Evolutionary conservation across 1,140 invertebrate species (phyloP).

Genomic region (Calliopsis andreniformis): DNA sequence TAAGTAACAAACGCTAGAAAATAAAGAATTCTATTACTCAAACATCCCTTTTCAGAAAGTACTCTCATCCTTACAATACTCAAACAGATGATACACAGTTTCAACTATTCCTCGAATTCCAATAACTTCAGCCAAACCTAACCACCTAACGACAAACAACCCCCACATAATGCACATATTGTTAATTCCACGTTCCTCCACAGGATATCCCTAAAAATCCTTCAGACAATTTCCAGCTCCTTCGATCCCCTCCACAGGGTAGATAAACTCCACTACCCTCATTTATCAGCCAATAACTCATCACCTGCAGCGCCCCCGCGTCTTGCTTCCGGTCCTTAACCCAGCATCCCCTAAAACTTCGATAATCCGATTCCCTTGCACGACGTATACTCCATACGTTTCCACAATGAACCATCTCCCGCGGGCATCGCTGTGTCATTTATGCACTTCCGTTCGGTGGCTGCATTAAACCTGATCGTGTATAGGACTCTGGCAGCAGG

Average conservation of each 20-base stretch:
- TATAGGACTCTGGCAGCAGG: neutral
- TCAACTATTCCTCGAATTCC: too few species aligned
- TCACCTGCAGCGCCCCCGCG: neutral
- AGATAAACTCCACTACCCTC: too few species aligned
- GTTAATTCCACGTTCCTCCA: neutral
- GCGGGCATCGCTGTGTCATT: constrained; percentile 37
- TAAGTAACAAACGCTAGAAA: too few species aligned
- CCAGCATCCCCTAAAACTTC: neutral
- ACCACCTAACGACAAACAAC: too few species aligned
- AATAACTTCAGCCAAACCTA: too few species aligned
- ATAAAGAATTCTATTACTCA: too few species aligned
- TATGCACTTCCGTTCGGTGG: constrained; percentile 51
- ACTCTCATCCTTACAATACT: too few species aligned
- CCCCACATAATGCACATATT: too few species aligned
- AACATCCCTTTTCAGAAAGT: too few species aligned
- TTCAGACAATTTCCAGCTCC: neutral
- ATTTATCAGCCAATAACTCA: too few species aligned
- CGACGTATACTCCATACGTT: neutral
- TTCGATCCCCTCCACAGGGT: too few species aligned
- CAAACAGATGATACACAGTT: too few species aligned
- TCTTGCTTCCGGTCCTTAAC: neutral
- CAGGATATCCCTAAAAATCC: neutral
- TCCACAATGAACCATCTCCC: constrained; percentile 31
- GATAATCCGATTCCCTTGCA: constrained; percentile 2
- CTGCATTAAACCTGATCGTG: constrained; percentile 36